Base-by-base conservation (phyloP, 2,113 vertebrate species). In the Varanus komodoensis region DNA sequence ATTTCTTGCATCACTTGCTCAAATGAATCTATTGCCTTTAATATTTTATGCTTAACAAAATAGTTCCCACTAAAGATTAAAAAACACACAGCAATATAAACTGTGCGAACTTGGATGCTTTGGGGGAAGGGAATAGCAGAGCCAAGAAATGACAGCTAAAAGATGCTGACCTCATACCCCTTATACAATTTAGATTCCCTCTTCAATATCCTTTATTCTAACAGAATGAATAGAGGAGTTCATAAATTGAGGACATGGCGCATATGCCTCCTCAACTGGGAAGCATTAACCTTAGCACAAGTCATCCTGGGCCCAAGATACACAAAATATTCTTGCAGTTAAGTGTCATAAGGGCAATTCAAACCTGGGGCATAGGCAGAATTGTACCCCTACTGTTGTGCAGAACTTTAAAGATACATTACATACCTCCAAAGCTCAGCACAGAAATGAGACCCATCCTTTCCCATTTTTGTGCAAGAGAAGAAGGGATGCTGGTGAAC, bases 1-100 rank as follows among this genome's bases (percentile, higher is more conserved):
- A 84, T 91, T 94, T 80, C 88, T 82, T 78, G 86, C 92, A 91
- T 8, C 89, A 84, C 82, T 82, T 91, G 82, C 75, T 86, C 7
- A 11, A 92, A 54, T 89, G 88, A 92, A 94, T 57, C 50, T 87
- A 85, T 0, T 82, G n/a, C 87, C 87, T 6, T 52, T 71, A 67
- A 75, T 15, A 74, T 89, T 85, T 89, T 89, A 90, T 88, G 77
- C 61, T 84, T 67, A 54, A 93, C 81, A 75, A 32, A 1, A 0
- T 89, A 84, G 74, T 87, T 38, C 21, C 8, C 17, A n/a, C 21
- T 0, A 73, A 14, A 34, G 64, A 77, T 27, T 27, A 50, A 9
- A 87, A 3, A 81, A 3, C 23, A 38, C 67, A 23, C 29, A 91
- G 21, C 17, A 50, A 2, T 78, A 79, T 0, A 67, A n/a, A 19